Evolutionary conservation across 1,140 invertebrate species (phyloP), one percentile per base, ranked within the genome.

Genomic region (Euwallacea fornicatus): DNA sequence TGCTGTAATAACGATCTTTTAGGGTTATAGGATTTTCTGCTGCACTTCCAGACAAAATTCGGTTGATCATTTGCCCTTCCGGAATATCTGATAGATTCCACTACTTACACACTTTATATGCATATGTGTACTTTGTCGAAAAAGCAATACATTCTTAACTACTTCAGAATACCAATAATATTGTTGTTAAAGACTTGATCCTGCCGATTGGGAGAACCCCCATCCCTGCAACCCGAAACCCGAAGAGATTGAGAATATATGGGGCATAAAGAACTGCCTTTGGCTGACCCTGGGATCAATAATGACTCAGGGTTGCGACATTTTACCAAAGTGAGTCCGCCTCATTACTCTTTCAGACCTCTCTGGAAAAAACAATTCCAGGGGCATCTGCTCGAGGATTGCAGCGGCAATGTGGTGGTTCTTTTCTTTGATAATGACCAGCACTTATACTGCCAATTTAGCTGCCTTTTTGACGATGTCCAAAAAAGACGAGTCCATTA

Each of bases 391-490:
- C 0, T 91, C 93, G 6, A 85, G 94, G 16, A 88, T 93, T 81
- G 88, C 92, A 0, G 88, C 90, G 11, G 91, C 91, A 0, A 94
- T 93, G 86, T 98, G 96, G 95, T 98, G 94, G 94, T 96, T 98
- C 78, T 98, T 98, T 78, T 93, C 93, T 0, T 84, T 98, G 10
- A 98, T 98, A 76, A 95, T 98, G 83, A 93, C 96, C 10, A 96
- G 95, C 7, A 97, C 95, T 0, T 98, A 98, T 80, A 98, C 96
- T 0, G 97, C 96, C 8, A 98, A 98, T 83, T 84, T 98, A 67
- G 96, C 97, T 6, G 97, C 97, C 8, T 98, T 97, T 75, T 83
- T 99, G 42, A 98, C 97, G 0, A 90, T 92, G 15, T 93, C 93
- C 7, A 84, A 91, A 44, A 90, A 95, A 84, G 90, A 91, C 4